Evolutionary conservation across 2,888 invertebrate species (phyloP).

Genomic region (Ommatoiulus sabulosus): DNA sequence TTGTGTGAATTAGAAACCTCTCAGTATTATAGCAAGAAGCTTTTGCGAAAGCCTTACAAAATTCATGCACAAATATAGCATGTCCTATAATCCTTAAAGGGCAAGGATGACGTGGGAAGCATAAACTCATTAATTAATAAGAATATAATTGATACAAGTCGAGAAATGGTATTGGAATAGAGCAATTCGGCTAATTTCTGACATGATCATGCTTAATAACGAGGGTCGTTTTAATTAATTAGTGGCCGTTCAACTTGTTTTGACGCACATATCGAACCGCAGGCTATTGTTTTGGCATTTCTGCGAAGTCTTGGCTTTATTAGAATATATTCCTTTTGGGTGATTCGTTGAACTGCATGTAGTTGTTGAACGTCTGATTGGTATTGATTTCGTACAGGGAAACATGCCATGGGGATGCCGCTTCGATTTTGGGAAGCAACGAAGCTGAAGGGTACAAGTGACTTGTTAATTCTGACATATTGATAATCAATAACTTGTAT

Average conservation of each 20-base stretch:
- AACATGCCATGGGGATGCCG: not conserved
- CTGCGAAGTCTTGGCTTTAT: not conserved
- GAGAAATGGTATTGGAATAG: not conserved
- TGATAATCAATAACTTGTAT: not conserved
- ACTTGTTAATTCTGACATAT: not conserved
- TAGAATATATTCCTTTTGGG: not conserved
- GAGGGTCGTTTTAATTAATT: not conserved
- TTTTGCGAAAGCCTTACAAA: not conserved
- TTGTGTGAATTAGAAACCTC: conserved; percentile 26
- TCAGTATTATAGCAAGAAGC: not conserved
- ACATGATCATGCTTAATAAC: not conserved
- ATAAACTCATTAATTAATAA: conserved; percentile 14
- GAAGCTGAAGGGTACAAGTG: not conserved
- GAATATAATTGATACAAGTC: not conserved
- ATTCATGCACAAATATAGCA: not conserved
- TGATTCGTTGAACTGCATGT: not conserved
- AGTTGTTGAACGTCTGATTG: conserved; percentile 23
- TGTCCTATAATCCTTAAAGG: not conserved
- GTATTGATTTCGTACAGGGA: not conserved
- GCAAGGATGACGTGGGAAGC: not conserved
- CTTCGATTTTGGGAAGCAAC: not conserved
- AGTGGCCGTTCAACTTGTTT: not conserved
- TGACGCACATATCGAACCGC: not conserved
- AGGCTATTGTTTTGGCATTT: not conserved
- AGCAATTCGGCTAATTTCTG: not conserved